Evolutionary conservation across 37 sponge, comb jelly and placozoan species (phyloP), one percentile per base, ranked within the genome.

Genomic region (Hexactinellida sp.): DNA sequence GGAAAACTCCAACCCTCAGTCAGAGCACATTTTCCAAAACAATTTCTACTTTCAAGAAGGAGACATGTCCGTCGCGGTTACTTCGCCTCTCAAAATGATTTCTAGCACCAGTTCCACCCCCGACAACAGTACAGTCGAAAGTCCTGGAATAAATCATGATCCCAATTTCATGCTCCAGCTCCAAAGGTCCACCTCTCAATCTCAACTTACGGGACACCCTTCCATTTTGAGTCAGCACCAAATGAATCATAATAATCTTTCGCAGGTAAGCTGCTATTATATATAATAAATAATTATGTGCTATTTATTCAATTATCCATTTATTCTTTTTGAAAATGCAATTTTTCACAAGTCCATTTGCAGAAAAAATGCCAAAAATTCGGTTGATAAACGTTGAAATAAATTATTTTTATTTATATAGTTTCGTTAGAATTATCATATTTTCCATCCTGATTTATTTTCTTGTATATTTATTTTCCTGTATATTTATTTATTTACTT

Each of bases 101-200:
- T n/a, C 76, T 7, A 63, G 76, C 34, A 63, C 76, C 34, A 63
- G 76, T 63, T 63, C 76, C 5, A 63, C 76, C 3, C 76, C 76
- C 3, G 76, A 63, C 13, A 63, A 10, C 76, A 63, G 30, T n/a
- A 63, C 76, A 23, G 76, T 63, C 19, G 76, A 63, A 23, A 63
- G 76, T n/a, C 76, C 76, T 25, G 76, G 76, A 32, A 63, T 63
- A 7, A 63, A 63, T n/a, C 76, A 63, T 23, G 76, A 63, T 23
- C 76, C 76, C 28, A 63, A 63, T 23, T 63, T 63, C 34, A 63
- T 63, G 76, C 76, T 63, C 3, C 76, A 63, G 34, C 76, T 63
- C 76, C 76, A 63, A 28, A 10, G 76, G 5, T 63, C 76, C 34
- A 63, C 76, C 76, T 63, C 76, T 63, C 76, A 63, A 28, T 63